phyloP scores from a whole-genome alignment of 1,140 invertebrate species.

The Cherax destructor region DNA sequence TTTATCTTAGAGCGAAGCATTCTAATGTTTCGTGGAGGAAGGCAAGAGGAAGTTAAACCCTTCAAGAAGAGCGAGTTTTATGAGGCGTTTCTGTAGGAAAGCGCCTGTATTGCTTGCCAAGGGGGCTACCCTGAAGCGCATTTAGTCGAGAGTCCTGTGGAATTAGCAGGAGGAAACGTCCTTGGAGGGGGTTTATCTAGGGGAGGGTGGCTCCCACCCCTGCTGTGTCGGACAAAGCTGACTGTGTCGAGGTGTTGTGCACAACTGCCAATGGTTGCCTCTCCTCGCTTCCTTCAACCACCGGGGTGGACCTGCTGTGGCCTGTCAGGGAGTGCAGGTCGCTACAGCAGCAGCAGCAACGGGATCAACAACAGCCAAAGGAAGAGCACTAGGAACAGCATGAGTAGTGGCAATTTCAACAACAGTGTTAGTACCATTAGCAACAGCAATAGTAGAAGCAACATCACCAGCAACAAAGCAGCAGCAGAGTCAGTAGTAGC shows the following conservation, averaged over 20 bases:
- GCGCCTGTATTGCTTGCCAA: too few relatives aligned
- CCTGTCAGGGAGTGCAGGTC: not conserved
- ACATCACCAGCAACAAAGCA: too few relatives aligned
- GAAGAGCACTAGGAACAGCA: too few relatives aligned
- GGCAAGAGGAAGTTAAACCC: not conserved
- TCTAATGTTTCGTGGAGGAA: slow-evolving; percentile 5
- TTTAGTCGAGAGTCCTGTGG: slow-evolving; percentile 5
- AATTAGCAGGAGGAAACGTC: not conserved
- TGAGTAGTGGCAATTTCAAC: too few relatives aligned
- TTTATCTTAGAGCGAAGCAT: not conserved
- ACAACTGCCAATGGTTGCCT: not conserved
- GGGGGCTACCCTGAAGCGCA: not conserved
- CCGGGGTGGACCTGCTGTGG: not conserved
- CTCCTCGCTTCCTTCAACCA: not conserved
- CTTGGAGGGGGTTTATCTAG: not conserved
- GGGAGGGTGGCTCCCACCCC: not conserved
- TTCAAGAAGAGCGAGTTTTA: too few relatives aligned
- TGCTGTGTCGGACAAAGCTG: slow-evolving; percentile 28
- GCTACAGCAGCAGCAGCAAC: too few relatives aligned
- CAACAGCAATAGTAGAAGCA: too few relatives aligned
- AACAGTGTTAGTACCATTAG: too few relatives aligned
- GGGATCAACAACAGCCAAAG: too few relatives aligned
- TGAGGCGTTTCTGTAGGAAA: too few relatives aligned
- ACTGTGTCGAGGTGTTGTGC: not conserved
- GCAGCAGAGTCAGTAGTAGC: too few relatives aligned